Evolutionary conservation across 2,888 invertebrate species (phyloP).

Genomic region (Morpho achilles): DNA sequence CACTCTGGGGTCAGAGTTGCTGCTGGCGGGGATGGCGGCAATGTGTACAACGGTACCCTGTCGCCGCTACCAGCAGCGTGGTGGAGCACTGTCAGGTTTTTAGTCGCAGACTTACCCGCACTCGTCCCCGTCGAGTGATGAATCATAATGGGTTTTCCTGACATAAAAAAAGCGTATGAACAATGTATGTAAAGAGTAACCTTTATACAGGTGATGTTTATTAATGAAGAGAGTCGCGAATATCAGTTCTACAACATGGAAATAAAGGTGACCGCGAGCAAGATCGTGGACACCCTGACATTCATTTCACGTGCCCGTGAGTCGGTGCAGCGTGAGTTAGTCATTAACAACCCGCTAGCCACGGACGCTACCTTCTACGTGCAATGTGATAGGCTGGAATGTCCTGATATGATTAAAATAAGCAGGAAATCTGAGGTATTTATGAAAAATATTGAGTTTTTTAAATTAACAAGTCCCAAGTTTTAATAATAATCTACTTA

Average conservation of each 20-base stretch:
- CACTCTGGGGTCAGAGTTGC: no score
- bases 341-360: slow-evolving; percentile 52
- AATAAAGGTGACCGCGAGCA: slow-evolving; percentile 46
- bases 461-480: neutral
- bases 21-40: no score
- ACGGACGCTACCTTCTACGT: slow-evolving; percentile 44
- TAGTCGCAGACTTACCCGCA: no score
- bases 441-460: neutral
- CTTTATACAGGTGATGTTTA: slow-evolving; percentile 54
- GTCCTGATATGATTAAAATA: slow-evolving; percentile 45
- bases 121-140: no score
- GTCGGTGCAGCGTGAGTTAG: slow-evolving; percentile 48
- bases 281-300: slow-evolving; percentile 51
- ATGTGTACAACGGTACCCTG: no score
- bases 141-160: no score
- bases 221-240: slow-evolving; percentile 52
- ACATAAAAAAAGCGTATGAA: no score
- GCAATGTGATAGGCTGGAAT: slow-evolving; percentile 43
- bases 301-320: slow-evolving; percentile 60
- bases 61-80: no score
- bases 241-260: slow-evolving; percentile 62
- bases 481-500: neutral
- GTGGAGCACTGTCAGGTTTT: no score
- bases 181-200: no score
- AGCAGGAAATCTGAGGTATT: slow-evolving; percentile 56